Evolutionary conservation across 2,113 vertebrate genomes (phyloP).

Genomic region (Spea multiplicata): DNA sequence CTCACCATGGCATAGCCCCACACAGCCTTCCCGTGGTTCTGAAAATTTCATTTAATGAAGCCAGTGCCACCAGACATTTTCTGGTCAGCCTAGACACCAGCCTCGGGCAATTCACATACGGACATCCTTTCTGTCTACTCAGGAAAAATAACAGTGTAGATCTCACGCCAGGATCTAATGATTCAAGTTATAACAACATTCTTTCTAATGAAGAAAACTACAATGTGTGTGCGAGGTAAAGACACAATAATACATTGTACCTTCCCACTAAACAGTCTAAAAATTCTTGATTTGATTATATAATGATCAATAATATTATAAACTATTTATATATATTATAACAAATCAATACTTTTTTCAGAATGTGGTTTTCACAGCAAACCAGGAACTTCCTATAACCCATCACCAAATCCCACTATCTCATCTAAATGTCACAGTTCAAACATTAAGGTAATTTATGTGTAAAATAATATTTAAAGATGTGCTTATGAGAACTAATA

Average conservation of each 20-base stretch:
- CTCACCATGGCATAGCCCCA: neutral
- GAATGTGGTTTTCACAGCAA: neutral
- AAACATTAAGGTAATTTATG: neutral
- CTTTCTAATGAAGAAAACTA: neutral
- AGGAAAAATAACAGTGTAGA: neutral
- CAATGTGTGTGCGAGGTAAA: too few species aligned
- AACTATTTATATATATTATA: too few species aligned
- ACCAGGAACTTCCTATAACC: neutral
- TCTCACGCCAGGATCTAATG: neutral
- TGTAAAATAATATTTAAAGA: conserved; percentile 11
- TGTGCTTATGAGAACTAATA: neutral
- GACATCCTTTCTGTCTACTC: neutral
- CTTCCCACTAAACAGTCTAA: too few species aligned
- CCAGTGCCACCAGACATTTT: neutral
- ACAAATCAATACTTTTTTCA: too few species aligned
- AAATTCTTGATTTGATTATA: too few species aligned
- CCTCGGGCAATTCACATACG: conserved; percentile 6
- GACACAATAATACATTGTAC: too few species aligned
- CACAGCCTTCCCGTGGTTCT: neutral
- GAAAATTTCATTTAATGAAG: conserved; percentile 10
- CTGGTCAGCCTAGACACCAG: conserved; percentile 14
- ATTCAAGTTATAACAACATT: neutral
- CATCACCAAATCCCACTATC: neutral
- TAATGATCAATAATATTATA: too few species aligned
- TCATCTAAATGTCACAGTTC: conserved; percentile 10